Evolutionary conservation across 1,140 invertebrate genomes (phyloP), one percentile per base, ranked within the genome.

Genomic region (Leptinotarsa defecta): DNA sequence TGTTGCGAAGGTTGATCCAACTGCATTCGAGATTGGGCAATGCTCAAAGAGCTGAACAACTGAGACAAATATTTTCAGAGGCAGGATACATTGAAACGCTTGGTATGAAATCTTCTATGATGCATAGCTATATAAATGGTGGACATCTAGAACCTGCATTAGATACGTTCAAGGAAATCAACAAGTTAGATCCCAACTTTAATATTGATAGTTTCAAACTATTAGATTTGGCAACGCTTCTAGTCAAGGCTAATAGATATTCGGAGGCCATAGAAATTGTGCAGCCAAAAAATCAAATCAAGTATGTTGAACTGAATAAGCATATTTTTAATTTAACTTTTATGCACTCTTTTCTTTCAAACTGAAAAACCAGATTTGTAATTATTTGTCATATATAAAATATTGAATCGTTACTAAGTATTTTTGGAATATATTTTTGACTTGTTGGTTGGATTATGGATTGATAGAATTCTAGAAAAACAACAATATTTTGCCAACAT

Each of bases 181-280:
- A 86, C 76, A 83, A 81, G 34, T 73, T 82, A 0, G 78, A 84
- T 15, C 82, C 86, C 1, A 81, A 86, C 49, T 90, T 91, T 81
- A 81, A 71, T 0, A 80, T 91, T 13, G 89, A 91, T 79, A 86
- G 86, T 63, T 87, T 83, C 74, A 91, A 91, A 83, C 83, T 91
- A 13, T 82, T 91, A 8, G 85, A 88, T 78, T 88, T 87, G 69
- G 88, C 87, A 0, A 87, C 83, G 1, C 81, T 88, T 1, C 85
- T 91, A 77, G 85, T 90, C 1, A 85, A 87, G 43, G 81, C 87
- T 48, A 83, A 86, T 69, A 84, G 86, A 74, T 82, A 87, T 19
- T 78, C 86, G 2, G 82, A 86, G 49, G 89, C 89, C 3, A 80
- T 88, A 2, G 74, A 86, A 13, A 77, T 90, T 71, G 90, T 52